Evolutionary conservation across 2,797 vertebrate genomes (phyloP).

Genomic region (Leucoraja ocellata): DNA sequence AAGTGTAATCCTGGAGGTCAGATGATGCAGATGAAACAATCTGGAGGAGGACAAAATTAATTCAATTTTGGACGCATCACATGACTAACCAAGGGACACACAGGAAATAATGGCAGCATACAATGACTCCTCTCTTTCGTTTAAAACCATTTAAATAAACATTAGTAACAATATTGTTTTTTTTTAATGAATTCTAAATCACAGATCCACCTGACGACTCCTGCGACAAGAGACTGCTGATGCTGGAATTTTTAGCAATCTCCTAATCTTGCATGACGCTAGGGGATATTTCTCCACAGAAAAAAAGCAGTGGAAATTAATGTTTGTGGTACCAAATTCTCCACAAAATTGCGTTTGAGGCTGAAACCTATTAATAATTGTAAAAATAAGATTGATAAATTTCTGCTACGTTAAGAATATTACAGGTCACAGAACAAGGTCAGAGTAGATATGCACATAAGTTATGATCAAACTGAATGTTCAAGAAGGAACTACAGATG

Average conservation of each 20-base stretch:
- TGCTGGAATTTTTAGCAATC: too few species aligned
- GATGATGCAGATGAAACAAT: constrained; percentile 95
- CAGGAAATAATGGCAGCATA: background rate
- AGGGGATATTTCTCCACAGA: background rate
- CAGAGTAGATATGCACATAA: background rate
- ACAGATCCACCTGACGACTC: background rate
- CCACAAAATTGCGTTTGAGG: background rate
- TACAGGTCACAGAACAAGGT: too few species aligned
- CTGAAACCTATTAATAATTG: background rate
- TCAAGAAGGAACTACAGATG: too few species aligned
- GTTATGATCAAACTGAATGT: background rate
- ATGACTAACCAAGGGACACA: background rate
- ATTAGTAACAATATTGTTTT: background rate
- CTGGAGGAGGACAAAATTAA: constrained; percentile 50
- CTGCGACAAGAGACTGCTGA: too few species aligned
- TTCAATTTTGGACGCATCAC: background rate
- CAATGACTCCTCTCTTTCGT: background rate
- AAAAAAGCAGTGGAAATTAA: background rate
- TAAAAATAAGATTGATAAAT: background rate
- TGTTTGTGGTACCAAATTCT: too few species aligned
- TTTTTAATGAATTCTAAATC: background rate
- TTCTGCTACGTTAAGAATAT: too few species aligned
- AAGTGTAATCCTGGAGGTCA: constrained; percentile 94
- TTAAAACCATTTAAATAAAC: background rate
- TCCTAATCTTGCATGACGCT: background rate